Percentiles rank a stretch among this genome's conserved stretches.
These are phyloP conservation scores for Stegophylla sp. DNA, from an alignment of 2,888 invertebrate genomes.

Conservation along the genomic window DNA sequence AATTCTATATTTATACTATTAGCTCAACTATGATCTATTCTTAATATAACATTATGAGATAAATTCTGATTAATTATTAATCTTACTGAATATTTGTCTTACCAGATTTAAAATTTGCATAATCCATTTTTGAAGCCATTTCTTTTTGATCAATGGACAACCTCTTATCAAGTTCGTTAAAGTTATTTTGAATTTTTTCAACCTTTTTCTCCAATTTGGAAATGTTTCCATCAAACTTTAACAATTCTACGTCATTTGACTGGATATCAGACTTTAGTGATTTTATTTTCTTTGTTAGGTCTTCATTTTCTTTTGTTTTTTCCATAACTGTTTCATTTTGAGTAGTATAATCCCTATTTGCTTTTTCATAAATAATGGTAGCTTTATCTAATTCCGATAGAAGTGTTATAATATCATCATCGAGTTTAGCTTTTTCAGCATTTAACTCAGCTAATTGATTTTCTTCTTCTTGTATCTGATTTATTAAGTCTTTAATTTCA, in stretches of 20 bases:
- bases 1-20: too few relatives aligned
- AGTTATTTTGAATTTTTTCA: background rate
- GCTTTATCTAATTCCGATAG: background rate
- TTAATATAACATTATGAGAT: background rate
- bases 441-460: slow-evolving; percentile 37
- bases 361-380: slow-evolving; percentile 8
- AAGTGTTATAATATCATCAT: background rate
- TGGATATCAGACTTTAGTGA: background rate
- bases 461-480: slow-evolving; percentile 49
- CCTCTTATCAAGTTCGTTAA: background rate
- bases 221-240: background rate
- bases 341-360: slow-evolving; percentile 16
- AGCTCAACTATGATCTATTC: too few relatives aligned
- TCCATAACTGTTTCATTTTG: background rate
- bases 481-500: slow-evolving; percentile 32
- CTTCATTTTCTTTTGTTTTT: background rate
- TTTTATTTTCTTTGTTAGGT: background rate
- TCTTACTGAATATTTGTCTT: too few relatives aligned
- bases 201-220: background rate
- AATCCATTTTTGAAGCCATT: slow-evolving; percentile 49
- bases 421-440: background rate
- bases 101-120: slow-evolving; percentile 39
- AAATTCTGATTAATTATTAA: too few relatives aligned
- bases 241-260: background rate
- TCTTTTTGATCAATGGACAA: slow-evolving; percentile 15